phyloP scores from a whole-genome alignment of 2,113 vertebrate species.

The Thalassoma bifasciatum region DNA sequence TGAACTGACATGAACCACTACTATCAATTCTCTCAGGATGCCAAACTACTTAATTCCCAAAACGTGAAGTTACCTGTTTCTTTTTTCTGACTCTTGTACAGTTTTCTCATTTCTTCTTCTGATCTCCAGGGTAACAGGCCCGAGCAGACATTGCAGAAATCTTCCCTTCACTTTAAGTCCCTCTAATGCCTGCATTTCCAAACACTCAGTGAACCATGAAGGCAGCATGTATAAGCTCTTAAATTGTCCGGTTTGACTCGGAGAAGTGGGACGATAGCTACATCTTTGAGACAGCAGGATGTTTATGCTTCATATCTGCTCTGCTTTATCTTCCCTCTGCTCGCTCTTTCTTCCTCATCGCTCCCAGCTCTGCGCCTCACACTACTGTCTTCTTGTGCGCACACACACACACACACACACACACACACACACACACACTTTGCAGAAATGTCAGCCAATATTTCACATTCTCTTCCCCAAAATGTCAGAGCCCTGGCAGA shows the following conservation, averaged over 20 bases:
- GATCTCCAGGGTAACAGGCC: no score
- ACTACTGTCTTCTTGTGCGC: conserved; percentile 27
- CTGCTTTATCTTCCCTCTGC: conserved; percentile 30
- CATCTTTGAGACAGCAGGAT: conserved; percentile 37
- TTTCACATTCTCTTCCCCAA: conserved; percentile 68
- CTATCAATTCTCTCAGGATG: no score
- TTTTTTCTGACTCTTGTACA: no score
- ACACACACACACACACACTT: background rate
- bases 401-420: background rate
- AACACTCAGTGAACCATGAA: conserved; percentile 25
- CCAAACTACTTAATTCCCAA: no score
- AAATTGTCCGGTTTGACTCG: conserved; percentile 31
- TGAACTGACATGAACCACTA: no score
- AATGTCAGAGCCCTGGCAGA: conserved; percentile 75
- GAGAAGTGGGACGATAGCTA: conserved; percentile 21
- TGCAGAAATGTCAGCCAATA: conserved; percentile 77
- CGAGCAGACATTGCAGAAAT: background rate
- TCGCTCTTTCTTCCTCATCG: conserved; percentile 30
- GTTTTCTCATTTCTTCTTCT: no score
- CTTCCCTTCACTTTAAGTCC: background rate
- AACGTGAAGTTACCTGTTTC: no score
- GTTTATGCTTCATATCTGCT: conserved; percentile 21
- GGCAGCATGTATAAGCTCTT: conserved; percentile 10
- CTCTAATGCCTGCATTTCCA: conserved; percentile 10
- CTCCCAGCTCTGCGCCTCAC: conserved; percentile 25